These are phyloP conservation scores for Pteropus rufus DNA, from an alignment of 2,797 vertebrate genomes.

Conservation along the genomic window DNA sequence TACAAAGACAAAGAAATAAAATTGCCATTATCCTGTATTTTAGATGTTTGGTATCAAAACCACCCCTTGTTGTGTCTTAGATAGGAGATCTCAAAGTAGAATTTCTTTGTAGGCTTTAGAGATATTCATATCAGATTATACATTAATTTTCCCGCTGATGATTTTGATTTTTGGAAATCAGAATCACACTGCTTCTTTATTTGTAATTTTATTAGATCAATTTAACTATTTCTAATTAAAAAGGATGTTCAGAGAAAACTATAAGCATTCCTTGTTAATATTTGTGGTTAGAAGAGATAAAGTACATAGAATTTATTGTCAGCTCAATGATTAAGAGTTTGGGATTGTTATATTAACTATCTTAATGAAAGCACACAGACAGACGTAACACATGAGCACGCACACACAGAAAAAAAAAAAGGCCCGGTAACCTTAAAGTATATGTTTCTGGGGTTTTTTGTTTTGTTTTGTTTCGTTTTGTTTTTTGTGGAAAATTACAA, in stretches of 20 bases:
- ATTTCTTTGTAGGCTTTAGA: slow-evolving; percentile 49
- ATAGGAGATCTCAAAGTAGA: slow-evolving; percentile 21
- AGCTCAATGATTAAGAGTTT: slow-evolving; percentile 27
- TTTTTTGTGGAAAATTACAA: slow-evolving; percentile 78
- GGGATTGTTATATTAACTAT: slow-evolving; percentile 45
- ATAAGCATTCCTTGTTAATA: slow-evolving; percentile 31
- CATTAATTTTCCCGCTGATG: slow-evolving; percentile 33
- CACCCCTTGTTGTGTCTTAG: background rate
- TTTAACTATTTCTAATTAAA: slow-evolving; percentile 52
- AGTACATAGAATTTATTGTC: slow-evolving; percentile 24
- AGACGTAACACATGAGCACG: background rate
- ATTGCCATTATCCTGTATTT: slow-evolving; percentile 71
- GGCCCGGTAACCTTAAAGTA: slow-evolving; percentile 61
- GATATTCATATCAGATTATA: background rate
- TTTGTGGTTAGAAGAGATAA: slow-evolving; percentile 49
- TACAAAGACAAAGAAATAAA: slow-evolving; percentile 69
- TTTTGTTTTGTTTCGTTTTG: slow-evolving; percentile 67
- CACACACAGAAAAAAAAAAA: background rate
- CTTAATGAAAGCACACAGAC: slow-evolving; percentile 53
- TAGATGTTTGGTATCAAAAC: slow-evolving; percentile 60
- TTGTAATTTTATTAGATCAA: slow-evolving; percentile 31
- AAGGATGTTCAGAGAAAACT: slow-evolving; percentile 44
- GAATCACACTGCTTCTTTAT: slow-evolving; percentile 27
- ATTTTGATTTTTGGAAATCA: slow-evolving; percentile 63
- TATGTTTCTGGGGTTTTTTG: slow-evolving; percentile 70